phyloP scores from a whole-genome alignment of 2,113 vertebrate species.

The Mellivora capensis region DNA sequence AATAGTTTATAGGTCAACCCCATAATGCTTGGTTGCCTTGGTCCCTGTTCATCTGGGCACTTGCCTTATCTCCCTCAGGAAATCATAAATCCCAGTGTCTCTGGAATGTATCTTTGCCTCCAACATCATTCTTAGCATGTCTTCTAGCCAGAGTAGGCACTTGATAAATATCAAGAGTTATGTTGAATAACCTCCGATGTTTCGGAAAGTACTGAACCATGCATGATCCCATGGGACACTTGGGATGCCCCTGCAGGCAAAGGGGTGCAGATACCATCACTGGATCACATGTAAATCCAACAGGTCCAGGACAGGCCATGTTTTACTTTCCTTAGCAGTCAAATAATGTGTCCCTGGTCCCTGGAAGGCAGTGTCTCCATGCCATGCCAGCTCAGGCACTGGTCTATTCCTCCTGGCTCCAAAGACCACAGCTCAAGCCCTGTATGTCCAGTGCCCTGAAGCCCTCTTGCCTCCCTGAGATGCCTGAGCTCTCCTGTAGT shows the following conservation, averaged over 20 bases:
- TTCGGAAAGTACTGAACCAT: accelerated
- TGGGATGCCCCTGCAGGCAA: accelerated
- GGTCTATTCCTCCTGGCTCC: neutral
- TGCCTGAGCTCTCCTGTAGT: neutral
- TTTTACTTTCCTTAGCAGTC: neutral
- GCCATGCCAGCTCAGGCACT: accelerated
- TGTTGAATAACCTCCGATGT: accelerated
- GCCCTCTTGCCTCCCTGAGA: neutral
- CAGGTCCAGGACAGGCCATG: neutral
- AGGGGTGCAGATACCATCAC: neutral
- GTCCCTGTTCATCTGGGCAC: neutral
- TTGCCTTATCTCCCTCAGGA: neutral
- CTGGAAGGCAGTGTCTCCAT: neutral
- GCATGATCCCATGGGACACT: accelerated
- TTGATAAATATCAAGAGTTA: too few species aligned
- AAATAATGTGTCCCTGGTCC: neutral
- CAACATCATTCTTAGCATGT: neutral
- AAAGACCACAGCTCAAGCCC: neutral
- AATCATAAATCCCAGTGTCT: neutral
- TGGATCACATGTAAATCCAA: accelerated
- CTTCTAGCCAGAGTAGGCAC: neutral
- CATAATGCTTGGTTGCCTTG: accelerated
- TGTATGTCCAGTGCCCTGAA: neutral
- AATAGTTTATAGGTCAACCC: neutral
- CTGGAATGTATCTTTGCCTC: neutral